Evolutionary conservation across 2,888 invertebrate genomes (phyloP), one percentile per base, ranked within the genome.

Genomic region (Calameuta idolon): DNA sequence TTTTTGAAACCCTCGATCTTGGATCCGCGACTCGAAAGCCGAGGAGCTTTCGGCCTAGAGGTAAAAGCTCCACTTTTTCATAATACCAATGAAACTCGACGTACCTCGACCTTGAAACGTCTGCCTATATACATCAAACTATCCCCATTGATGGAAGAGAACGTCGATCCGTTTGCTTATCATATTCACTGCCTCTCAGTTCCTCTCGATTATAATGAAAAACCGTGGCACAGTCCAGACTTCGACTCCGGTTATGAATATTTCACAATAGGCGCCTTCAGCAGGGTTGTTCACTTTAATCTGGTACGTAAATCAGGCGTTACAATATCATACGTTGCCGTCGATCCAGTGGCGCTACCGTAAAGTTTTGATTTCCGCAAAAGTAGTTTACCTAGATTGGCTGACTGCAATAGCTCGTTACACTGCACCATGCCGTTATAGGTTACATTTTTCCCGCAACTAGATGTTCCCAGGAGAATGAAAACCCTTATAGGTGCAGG

Each of bases 321-420:
- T 30, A 35, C 73, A 31, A 15, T 37, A n/a, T n/a, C n/a, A n/a
- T n/a, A 40, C n/a, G 30, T 11, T 68, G 9, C 33, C 40, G 55
- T n/a, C 75, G 40, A 40, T 12, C 34, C 68, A 74, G 31, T 69
- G 74, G 74, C 76, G 31, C 69, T 76, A 34, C 30, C 74, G 34
- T 78, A 34, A 78, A 78, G 34, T 75, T 75, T 40, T 34, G 35
- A 15, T 79, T 76, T 76, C 76, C 69, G 76, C 68, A 40, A 80
- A 74, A 75, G 84, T 85, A 85, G 83, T 85, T 82, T 84, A 78
- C 78, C 79, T 79, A 82, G 81, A 85, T 84, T 85, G 85, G 81
- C 82, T 79, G 82, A 77, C 79, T 55, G 82, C 81, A 86, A 85
- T 86, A 84, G 86, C 85, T 86, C 82, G 81, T 80, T 69, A 83